phyloP scores from a whole-genome alignment of 2,888 invertebrate genomes.

The Lucinisca nassula region DNA sequence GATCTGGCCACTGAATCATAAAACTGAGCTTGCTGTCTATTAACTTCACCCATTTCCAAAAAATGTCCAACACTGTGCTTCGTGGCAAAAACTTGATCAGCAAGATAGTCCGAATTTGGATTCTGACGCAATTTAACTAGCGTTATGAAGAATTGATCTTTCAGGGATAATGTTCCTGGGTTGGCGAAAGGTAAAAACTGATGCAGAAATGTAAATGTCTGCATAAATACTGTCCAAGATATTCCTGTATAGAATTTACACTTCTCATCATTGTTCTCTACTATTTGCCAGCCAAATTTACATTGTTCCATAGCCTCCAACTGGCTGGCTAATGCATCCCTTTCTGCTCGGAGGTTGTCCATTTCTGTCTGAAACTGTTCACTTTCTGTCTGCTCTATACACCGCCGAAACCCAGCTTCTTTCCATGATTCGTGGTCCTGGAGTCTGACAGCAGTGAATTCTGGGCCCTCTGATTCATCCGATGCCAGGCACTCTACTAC shows the following conservation, averaged over 20 bases:
- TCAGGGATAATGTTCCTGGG: neutral
- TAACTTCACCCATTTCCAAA: slow-evolving; percentile 62
- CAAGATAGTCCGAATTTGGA: slow-evolving; percentile 39
- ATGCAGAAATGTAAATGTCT: slow-evolving; percentile 16
- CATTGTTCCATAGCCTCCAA: neutral
- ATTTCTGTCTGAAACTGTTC: neutral
- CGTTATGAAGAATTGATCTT: slow-evolving; percentile 50
- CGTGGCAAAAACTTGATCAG: no score
- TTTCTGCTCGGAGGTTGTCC: neutral
- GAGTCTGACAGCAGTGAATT: no score
- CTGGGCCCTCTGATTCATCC: no score
- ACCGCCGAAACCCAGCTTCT: no score
- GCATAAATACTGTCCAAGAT: slow-evolving; percentile 30
- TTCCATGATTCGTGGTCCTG: no score
- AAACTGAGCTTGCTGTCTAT: slow-evolving; percentile 45
- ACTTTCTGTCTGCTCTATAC: no score
- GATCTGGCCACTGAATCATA: slow-evolving; percentile 50
- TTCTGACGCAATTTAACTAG: slow-evolving; percentile 58
- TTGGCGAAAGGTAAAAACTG: neutral
- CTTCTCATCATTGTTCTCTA: slow-evolving; percentile 29
- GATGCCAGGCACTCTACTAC: no score
- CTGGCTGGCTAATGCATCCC: neutral
- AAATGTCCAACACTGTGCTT: slow-evolving; percentile 31
- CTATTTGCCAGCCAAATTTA: neutral
- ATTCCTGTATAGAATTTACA: slow-evolving; percentile 40